Evolutionary conservation across 1,140 invertebrate genomes (phyloP).

Genomic region (Drosophila prosaltans): DNA sequence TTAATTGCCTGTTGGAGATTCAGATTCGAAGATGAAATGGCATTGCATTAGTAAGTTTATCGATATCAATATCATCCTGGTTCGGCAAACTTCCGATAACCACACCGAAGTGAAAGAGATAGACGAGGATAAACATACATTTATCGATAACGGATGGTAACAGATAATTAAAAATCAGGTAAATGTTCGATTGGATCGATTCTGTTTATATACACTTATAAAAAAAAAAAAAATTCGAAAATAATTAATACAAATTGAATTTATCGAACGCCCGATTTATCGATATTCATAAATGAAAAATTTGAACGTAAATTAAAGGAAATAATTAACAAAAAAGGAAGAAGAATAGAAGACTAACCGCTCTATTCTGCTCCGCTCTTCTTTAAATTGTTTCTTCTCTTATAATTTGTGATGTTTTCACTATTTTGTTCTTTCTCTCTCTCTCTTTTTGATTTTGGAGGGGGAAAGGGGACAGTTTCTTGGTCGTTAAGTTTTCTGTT

Average conservation of each 20-base stretch:
- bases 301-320: background rate
- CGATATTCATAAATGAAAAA: background rate
- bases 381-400: constrained; percentile 11
- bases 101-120: constrained; percentile 20
- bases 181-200: background rate
- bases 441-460: constrained; percentile 21
- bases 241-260: background rate
- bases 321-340: constrained; percentile 5
- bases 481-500: constrained; percentile 59
- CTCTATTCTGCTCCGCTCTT: constrained; percentile 9
- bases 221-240: background rate
- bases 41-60: constrained; percentile 2
- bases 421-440: constrained; percentile 4
- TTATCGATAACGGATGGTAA: background rate
- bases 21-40: background rate
- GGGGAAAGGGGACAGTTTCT: constrained; percentile 33
- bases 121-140: background rate
- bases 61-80: background rate
- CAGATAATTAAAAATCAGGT: background rate
- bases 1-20: constrained; percentile 57
- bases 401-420: constrained; percentile 1
- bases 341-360: background rate
- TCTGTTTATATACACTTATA: background rate
- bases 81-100: constrained; percentile 1
- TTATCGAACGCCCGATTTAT: background rate